A percentile compares a stretch with the other conserved stretches of the same genome.
phyloP scores from a whole-genome alignment of 1,140 invertebrate genomes.

The Vanessa tameamea region DNA sequence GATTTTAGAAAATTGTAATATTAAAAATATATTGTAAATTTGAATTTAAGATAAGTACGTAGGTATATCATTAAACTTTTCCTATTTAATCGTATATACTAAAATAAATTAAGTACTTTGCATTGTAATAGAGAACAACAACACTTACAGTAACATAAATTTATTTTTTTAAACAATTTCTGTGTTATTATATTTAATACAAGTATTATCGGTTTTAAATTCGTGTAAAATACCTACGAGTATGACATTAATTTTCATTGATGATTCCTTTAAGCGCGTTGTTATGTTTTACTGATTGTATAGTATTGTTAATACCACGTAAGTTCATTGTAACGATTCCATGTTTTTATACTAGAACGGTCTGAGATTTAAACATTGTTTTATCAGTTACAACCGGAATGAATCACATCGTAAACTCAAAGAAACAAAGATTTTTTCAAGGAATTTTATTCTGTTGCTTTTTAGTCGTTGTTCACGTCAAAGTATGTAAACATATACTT shows the following conservation, averaged over 20 bases:
- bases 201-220: no score
- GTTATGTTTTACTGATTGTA: conserved; percentile 10
- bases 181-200: no score
- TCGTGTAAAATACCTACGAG: no score
- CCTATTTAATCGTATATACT: no score
- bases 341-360: conserved; percentile 13
- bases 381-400: not conserved
- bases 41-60: no score
- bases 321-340: conserved; percentile 11
- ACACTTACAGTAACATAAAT: not conserved
- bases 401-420: not conserved
- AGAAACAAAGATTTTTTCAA: not conserved
- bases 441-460: not conserved
- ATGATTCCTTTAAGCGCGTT: not conserved
- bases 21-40: no score
- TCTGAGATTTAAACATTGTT: not conserved
- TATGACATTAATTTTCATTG: not conserved
- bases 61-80: no score
- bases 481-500: conserved; percentile 3
- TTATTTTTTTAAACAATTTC: not conserved
- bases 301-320: conserved; percentile 17
- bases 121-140: not conserved
- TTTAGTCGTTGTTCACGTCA: not conserved
- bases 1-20: no score
- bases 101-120: not conserved